These are phyloP conservation scores for Pseudorasbora parva DNA, from an alignment of 2,113 vertebrate species.

Conservation along the genomic window DNA sequence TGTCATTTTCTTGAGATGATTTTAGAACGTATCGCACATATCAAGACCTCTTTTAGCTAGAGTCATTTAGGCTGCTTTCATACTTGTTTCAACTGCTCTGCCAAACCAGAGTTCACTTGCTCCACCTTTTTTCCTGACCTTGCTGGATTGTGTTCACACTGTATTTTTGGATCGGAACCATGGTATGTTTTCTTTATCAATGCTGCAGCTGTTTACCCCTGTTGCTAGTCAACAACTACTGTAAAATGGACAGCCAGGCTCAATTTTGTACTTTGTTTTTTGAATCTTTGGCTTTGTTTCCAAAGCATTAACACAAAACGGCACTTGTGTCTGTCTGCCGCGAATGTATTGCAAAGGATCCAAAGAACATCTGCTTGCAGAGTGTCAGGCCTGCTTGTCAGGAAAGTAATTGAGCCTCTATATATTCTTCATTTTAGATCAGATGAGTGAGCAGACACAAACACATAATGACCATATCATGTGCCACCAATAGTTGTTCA, in stretches of 20 bases:
- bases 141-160: not conserved
- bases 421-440: not conserved
- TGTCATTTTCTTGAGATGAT: constrained; percentile 65
- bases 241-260: not conserved
- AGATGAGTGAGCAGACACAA: not conserved
- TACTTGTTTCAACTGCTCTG: not conserved
- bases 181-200: not conserved
- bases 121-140: not conserved
- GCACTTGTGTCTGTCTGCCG: not conserved
- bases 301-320: not conserved
- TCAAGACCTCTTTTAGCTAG: constrained; percentile 30
- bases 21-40: constrained; percentile 65
- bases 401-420: not conserved
- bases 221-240: not conserved
- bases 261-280: not conserved
- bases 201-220: not conserved
- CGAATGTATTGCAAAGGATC: not conserved
- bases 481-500: not conserved
- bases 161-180: not conserved
- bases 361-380: not conserved
- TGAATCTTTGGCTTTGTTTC: not conserved
- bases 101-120: not conserved
- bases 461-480: not conserved
- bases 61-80: not conserved
- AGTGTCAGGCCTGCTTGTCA: too few species aligned